Evolutionary conservation across 2,797 vertebrate species (phyloP), one percentile per base, ranked within the genome.

Genomic region (Uromys caudimaculatus): DNA sequence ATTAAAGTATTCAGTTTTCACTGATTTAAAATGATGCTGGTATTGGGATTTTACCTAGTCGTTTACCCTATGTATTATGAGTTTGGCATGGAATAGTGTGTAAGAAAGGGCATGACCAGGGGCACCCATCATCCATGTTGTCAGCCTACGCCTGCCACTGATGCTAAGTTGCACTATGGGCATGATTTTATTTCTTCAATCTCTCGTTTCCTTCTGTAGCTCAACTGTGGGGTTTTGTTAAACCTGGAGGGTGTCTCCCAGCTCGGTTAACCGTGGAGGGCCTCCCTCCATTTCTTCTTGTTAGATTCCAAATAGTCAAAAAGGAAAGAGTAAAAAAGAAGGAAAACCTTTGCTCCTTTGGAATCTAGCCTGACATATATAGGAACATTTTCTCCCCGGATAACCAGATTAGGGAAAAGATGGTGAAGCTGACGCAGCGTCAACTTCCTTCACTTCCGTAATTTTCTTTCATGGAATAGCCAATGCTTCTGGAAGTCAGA

Each of bases 1-100:
- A 62, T 50, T 87, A 64, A 83, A 60, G 12, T 58, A 35, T 95
- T 93, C 35, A 56, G 64, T 93, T 94, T n/a, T 58, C 47, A 56
- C 29, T 83, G 35, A 38, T 79, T 95, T 77, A 38, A 91, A 90
- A 81, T 93, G 8, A 76, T n/a, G 13, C 54, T 50, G 21, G 10
- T 50, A 50, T 52, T 82, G 35, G 69, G 50, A 83, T 19, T 90
- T 87, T 81, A 60, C 41, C n/a, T 6, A 85, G 1, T 71, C 21
- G 0, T 12, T 82, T 87, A 6, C 10, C 29, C 44, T 69, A 69
- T 82, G n/a, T 92, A 82, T 41, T 38, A 1, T 41, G 38, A 44
- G 17, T 93, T 60, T 47, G 8, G 13, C 1, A 69, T 50, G n/a
- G 41, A 64, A 35, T 86, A 32, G 44, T 8, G 1, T 71, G 10